Evolutionary conservation across 2,888 invertebrate species (phyloP), one percentile per base, ranked within the genome.

Genomic region (Cyrtodaria siliqua): DNA sequence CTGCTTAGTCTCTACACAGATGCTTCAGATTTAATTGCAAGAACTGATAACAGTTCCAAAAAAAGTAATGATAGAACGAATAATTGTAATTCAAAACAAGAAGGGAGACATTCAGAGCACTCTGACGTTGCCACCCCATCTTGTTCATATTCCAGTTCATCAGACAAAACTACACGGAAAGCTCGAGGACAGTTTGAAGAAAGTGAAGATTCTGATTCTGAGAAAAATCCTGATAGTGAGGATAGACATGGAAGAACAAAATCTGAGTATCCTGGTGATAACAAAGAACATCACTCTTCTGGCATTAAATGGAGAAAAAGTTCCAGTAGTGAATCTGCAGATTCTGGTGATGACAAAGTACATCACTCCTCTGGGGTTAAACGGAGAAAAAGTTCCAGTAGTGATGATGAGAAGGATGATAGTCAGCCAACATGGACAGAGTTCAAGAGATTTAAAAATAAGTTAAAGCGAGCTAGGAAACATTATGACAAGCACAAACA

Each of bases 371-470:
- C 40, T 16, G 9, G 16, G 40, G 40, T 8, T 16, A 38, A 16
- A 16, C 27, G 9, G 47, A 56, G 23, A 18, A 66, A n/a, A 47
- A 56, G 27, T 3, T 27, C 23, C 29, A 20, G 2, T 40, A 59
- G 42, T 50, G 27, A 24, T 23, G 69, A 64, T 26, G n/a, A n/a
- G n/a, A n/a, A n/a, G n/a, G n/a, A n/a, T n/a, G 66, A 70, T 24
- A 57, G 42, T 57, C 78, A 86, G 50, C 83, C 86, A 14, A 80
- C 84, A 18, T 87, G 86, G 85, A 78, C 81, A 12, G 87, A 87
- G 67, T 89, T 89, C 62, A 89, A 87, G 73, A 75, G 85, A 18
- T 88, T 88, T 50, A 89, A 86, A 63, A 85, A 85, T 29, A 69
- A 70, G 62, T 40, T 83, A 8, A 82, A 87, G 62, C 69, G 84